phyloP scores from a whole-genome alignment of 30 jellyfish, hydroid and myxozoan species.

The Hydractinia echinata region DNA sequence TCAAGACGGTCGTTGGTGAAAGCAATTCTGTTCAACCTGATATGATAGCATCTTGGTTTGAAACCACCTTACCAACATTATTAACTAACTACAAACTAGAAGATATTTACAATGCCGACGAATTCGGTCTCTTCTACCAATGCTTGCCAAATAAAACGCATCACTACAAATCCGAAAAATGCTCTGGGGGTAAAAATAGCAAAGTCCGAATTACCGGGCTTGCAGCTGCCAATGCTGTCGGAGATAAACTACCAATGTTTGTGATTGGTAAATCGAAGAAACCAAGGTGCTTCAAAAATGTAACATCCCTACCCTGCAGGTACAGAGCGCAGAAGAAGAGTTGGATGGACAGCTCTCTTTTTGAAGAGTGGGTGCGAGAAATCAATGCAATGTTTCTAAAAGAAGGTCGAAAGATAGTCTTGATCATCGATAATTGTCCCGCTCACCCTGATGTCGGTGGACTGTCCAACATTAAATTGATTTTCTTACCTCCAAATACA shows the following conservation, averaged over 20 bases:
- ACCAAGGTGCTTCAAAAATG: not conserved
- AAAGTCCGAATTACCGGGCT: conserved; percentile 21
- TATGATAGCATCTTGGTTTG: no score
- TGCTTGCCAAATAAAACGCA: conserved; percentile 30
- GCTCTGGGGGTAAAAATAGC: conserved; percentile 38
- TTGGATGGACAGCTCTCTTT: conserved; percentile 39
- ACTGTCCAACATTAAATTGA: conserved; percentile 31
- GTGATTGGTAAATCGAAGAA: conserved; percentile 24
- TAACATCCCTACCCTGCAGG: no score
- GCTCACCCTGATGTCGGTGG: conserved; percentile 49
- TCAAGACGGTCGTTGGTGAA: no score
- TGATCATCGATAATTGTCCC: conserved; percentile 49
- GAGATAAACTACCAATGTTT: conserved; percentile 9
- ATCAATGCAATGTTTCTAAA: conserved; percentile 23
- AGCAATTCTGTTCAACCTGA: no score
- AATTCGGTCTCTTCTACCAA: conserved; percentile 26
- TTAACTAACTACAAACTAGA: not conserved
- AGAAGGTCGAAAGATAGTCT: conserved; percentile 34
- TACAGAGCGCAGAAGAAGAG: conserved; percentile 3
- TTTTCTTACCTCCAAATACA: conserved; percentile 58
- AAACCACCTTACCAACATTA: not conserved
- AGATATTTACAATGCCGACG: conserved; percentile 28
- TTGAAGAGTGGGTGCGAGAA: conserved; percentile 56
- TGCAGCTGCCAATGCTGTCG: conserved; percentile 29
- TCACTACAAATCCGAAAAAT: conserved; percentile 3